Evolutionary conservation across 2,113 vertebrate genomes (phyloP).

Genomic region (Eptesicus fuscus): DNA sequence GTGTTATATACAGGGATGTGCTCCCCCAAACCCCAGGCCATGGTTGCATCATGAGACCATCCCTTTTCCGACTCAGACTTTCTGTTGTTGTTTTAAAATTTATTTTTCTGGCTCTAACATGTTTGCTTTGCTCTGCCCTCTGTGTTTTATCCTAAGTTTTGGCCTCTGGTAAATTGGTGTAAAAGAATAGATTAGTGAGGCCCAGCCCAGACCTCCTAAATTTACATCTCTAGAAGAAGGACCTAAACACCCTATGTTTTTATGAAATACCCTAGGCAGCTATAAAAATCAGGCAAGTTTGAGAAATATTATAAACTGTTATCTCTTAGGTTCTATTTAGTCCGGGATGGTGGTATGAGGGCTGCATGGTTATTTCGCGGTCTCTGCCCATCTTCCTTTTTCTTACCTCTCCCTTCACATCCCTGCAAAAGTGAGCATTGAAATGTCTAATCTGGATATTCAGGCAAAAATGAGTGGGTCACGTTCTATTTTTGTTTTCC

Average conservation of each 20-base stretch:
- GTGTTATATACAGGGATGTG: fast-evolving
- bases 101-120: background rate
- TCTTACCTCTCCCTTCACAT: background rate
- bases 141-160: background rate
- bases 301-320: background rate
- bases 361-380: background rate
- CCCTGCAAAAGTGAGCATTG: background rate
- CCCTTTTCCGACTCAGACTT: background rate
- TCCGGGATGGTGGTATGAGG: background rate
- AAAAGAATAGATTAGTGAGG: background rate
- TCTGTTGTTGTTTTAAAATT: background rate
- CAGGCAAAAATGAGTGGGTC: background rate
- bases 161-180: background rate
- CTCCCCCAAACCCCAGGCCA: too few relatives aligned
- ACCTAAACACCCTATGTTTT: background rate
- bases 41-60: background rate
- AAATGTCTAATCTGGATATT: background rate
- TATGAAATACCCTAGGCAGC: background rate
- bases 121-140: background rate
- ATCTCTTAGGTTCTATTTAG: background rate
- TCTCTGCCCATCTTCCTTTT: background rate
- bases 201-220: background rate
- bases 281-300: background rate
- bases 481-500: background rate
- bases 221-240: background rate